Conservation (phyloP, 2,888 invertebrate genomes). For the Smittia sp. region DNA sequence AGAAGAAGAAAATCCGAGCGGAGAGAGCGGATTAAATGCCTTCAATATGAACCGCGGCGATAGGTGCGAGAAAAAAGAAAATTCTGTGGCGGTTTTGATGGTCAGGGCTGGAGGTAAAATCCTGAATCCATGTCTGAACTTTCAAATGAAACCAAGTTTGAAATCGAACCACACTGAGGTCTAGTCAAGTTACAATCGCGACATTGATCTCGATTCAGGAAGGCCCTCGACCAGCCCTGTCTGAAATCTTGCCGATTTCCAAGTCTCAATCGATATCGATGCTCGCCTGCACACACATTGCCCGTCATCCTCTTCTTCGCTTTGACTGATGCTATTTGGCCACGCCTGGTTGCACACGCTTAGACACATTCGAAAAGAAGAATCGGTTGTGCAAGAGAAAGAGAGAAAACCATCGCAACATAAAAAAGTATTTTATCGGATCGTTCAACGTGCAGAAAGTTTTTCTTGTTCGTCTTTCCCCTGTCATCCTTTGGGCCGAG, state of each 20-base stretch:
- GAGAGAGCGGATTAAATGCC: neutral
- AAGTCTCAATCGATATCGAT: no score
- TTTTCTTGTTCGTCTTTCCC: neutral
- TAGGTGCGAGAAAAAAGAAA: slow-evolving; percentile 3
- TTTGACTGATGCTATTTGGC: slow-evolving; percentile 33
- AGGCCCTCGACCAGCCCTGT: no score
- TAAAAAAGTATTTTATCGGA: slow-evolving; percentile 40
- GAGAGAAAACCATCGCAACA: slow-evolving; percentile 33
- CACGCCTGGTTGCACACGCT: slow-evolving; percentile 38
- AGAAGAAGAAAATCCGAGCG: slow-evolving; percentile 5
- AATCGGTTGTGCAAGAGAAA: slow-evolving; percentile 17
- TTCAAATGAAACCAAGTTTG: no score
- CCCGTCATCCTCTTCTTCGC: neutral
- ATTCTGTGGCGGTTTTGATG: no score
- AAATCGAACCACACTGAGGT: no score
- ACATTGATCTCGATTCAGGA: no score
- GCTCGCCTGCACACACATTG: neutral
- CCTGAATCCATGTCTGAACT: no score
- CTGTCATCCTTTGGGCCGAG: neutral
- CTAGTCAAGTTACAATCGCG: no score
- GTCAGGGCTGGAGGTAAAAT: no score
- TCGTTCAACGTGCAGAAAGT: slow-evolving; percentile 35
- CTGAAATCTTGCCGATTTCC: neutral
- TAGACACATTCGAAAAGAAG: slow-evolving; percentile 25
- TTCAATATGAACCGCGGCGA: neutral